Percentiles rank a stretch among this genome's conserved stretches.
Conservation (phyloP, 2,113 vertebrate species). For the Peromyscus maniculatus region DNA sequence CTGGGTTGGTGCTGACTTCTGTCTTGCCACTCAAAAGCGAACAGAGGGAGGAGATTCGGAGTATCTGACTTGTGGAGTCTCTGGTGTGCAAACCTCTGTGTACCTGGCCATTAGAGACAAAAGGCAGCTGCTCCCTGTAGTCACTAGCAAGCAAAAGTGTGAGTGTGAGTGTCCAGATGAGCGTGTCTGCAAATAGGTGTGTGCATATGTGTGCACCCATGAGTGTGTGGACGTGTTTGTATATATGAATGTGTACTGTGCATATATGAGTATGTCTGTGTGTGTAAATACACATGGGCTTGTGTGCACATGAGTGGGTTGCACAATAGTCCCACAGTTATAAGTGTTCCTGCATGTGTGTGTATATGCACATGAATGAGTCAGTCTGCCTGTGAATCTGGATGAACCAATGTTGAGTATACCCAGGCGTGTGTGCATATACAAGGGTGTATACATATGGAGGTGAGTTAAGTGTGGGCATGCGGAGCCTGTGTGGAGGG, state of each 20-base stretch:
- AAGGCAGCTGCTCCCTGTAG: rapidly evolving
- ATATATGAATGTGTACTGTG: not conserved
- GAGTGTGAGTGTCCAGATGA: not conserved
- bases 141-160: rapidly evolving
- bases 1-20: not conserved
- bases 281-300: not conserved
- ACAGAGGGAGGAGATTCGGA: rapidly evolving
- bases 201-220: not conserved
- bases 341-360: not conserved
- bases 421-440: rapidly evolving
- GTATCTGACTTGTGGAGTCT: rapidly evolving
- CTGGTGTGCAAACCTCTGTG: rapidly evolving
- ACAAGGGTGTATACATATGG: not conserved
- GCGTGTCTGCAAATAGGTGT: not conserved
- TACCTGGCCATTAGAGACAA: rapidly evolving
- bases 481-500: rapidly evolving
- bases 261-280: not conserved
- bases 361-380: not conserved
- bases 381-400: not conserved
- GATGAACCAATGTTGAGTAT: not conserved
- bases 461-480: not conserved
- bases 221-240: not conserved
- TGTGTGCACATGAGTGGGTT: not conserved
- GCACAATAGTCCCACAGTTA: not conserved
- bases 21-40: not conserved